These are phyloP conservation scores for Chelonoidis abingdonii DNA, from an alignment of 2,113 vertebrate genomes.

Conservation along the genomic window DNA sequence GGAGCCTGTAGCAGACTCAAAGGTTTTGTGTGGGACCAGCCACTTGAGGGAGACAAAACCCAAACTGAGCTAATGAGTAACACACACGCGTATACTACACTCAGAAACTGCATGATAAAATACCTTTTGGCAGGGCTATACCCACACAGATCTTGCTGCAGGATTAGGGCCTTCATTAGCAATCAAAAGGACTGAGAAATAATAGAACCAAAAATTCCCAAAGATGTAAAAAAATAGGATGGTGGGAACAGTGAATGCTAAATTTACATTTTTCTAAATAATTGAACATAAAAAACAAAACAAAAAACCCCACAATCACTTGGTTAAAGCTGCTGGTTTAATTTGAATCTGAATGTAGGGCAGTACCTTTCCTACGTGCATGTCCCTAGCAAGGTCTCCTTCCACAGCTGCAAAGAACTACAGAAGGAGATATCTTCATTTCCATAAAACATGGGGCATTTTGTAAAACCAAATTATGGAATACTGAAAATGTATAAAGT, in stretches of 20 bases:
- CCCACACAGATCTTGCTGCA: not conserved
- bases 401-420: not conserved
- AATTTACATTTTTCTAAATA: not conserved
- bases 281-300: not conserved
- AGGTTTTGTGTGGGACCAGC: not conserved
- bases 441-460: not conserved
- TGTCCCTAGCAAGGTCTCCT: not conserved
- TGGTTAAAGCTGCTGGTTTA: not conserved
- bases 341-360: not conserved
- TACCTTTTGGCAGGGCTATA: not conserved
- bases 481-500: not conserved
- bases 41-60: not conserved
- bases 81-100: no score
- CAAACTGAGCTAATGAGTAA: not conserved
- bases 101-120: no score
- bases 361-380: not conserved
- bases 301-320: no score
- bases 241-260: not conserved
- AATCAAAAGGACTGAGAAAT: not conserved
- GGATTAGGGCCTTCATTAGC: not conserved
- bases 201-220: not conserved
- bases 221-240: not conserved
- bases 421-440: not conserved
- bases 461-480: not conserved
- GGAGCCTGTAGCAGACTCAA: not conserved